Evolutionary conservation across 2,797 vertebrate genomes (phyloP), one percentile per base, ranked within the genome.

Genomic region (Arnoldichthys spilopterus): DNA sequence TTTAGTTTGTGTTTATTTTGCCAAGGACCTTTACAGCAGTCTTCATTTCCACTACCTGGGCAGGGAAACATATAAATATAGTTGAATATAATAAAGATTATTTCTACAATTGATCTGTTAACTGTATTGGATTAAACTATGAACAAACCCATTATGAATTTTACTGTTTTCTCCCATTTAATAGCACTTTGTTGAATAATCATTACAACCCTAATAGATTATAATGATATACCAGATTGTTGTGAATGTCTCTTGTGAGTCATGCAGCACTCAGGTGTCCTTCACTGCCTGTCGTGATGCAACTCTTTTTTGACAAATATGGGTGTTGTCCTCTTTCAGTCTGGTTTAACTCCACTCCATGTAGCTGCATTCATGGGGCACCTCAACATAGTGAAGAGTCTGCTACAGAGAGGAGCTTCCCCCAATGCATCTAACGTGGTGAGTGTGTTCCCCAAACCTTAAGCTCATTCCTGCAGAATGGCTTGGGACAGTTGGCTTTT

Each of bases 391-490:
- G 96, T 98, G 82, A 98, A 96, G 90, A 96, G 92, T 86, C 90
- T 99, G 26, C 90, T 99, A 70, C 95, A 96, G 85, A 94, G 95
- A 82, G 97, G 96, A 58, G 97, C 98, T 0, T 98, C 98, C 3
- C 96, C 97, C 22, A 99, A 98, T 0, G 98, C 97, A 89, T 99
- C 97, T 90, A 99, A 97, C 0, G 98, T 99, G 96, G 98, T 99
- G 84, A 97, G 94, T 85, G n/a, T 15, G 12, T 59, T 32, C 4
- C 20, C 32, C 24, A 34, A 24, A n/a, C 43, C 47, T 32, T 47
- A 3, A 37, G 3, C 34, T 37, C 8, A 56, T 5, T 47, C 45
- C 4, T 47, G 4, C 8, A 37, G 34, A 37, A 37, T 37, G 34
- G 34, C 34, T n/a, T n/a, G n/a, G n/a, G n/a, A n/a, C n/a, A n/a